phyloP scores from a whole-genome alignment of 2,797 vertebrate genomes.

The Micrastur ruficollis region DNA sequence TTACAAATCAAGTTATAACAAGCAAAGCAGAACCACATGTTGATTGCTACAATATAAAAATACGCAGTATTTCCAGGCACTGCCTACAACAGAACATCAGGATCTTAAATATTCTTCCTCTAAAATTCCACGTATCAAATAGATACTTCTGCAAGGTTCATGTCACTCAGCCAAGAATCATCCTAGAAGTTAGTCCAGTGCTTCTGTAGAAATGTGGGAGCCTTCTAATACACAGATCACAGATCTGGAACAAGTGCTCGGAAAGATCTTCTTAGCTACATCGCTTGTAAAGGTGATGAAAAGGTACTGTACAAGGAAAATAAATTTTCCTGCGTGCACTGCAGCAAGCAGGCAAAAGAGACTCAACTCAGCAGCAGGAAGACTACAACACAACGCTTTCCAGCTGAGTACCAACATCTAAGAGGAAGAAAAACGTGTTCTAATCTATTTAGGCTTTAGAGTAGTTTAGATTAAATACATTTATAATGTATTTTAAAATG shows the following conservation, averaged over 20 bases:
- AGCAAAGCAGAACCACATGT: not conserved
- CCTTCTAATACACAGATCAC: not conserved
- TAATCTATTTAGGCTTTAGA: not conserved
- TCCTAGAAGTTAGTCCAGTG: not conserved
- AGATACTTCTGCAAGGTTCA: not conserved
- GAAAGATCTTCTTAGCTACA: not conserved
- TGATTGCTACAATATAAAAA: conserved; percentile 15
- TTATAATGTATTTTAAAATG: not conserved
- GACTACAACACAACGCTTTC: not conserved
- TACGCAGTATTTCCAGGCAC: not conserved
- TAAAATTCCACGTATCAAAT: not conserved
- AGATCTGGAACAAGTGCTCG: not conserved
- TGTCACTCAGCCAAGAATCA: not conserved
- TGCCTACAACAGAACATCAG: not conserved
- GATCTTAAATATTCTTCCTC: not conserved
- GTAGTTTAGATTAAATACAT: not conserved
- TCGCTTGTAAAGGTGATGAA: not conserved
- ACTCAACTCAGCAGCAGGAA: not conserved
- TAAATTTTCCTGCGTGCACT: not conserved
- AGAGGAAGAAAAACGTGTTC: not conserved
- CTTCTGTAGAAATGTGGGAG: not conserved
- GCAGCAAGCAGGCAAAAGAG: not conserved
- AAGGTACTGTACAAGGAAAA: not conserved
- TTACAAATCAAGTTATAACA: conserved; percentile 22
- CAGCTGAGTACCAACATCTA: not conserved